Evolutionary conservation across 1,140 invertebrate genomes (phyloP).

Genomic region (Bradynema listronoti): DNA sequence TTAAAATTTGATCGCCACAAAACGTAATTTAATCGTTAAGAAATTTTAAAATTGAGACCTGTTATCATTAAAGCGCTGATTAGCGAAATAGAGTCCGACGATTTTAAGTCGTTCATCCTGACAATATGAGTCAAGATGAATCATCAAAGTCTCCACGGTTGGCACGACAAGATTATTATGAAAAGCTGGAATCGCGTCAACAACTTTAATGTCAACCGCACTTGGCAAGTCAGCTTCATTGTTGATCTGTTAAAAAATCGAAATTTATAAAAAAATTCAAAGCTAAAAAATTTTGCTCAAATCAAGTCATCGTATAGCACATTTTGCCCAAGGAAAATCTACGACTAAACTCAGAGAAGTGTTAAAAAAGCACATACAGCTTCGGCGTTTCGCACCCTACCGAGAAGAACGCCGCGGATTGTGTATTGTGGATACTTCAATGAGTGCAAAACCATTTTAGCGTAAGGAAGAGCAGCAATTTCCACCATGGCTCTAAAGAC

Average conservation of each 20-base stretch:
- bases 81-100: slow-evolving; percentile 37
- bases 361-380: no score
- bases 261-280: not conserved
- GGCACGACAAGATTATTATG: slow-evolving; percentile 23
- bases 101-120: slow-evolving; percentile 25
- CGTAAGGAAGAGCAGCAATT: slow-evolving; percentile 21
- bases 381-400: no score
- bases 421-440: slow-evolving; percentile 37
- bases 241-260: not conserved
- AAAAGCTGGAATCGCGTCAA: slow-evolving; percentile 34
- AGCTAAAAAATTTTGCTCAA: slow-evolving; percentile 6
- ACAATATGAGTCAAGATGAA: slow-evolving; percentile 36
- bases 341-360: no score
- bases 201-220: slow-evolving; percentile 10
- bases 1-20: no score
- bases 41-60: no score
- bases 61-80: slow-evolving; percentile 21
- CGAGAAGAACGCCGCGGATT: slow-evolving; percentile 32
- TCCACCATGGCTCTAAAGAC: slow-evolving; percentile 21
- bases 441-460: slow-evolving; percentile 35
- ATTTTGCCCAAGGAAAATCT: no score
- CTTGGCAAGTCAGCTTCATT: not conserved
- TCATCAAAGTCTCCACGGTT: slow-evolving; percentile 24
- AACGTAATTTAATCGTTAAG: no score
- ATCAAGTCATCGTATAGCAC: no score